A percentile compares a stretch with the other conserved stretches of the same genome.
phyloP scores from a whole-genome alignment of 2,888 invertebrate species.

The Pogonocherus hispidulus region DNA sequence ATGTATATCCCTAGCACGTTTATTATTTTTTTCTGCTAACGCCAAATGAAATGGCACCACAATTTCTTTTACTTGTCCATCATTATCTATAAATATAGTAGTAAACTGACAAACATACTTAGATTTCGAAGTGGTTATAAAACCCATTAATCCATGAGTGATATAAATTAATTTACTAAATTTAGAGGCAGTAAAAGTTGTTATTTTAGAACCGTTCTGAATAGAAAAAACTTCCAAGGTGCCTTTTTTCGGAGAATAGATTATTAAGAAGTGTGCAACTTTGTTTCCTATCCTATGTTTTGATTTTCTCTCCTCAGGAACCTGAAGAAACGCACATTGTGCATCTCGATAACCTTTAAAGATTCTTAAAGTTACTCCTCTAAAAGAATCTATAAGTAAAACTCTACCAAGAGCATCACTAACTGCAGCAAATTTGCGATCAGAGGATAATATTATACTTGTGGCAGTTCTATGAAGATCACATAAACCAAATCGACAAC shows the following conservation, averaged over 20 bases:
- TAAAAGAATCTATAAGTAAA: conserved; percentile 84
- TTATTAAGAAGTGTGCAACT: conserved; percentile 86
- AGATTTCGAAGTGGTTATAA: conserved; percentile 72
- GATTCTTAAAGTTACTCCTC: conserved; percentile 85
- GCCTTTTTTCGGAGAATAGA: conserved; percentile 94
- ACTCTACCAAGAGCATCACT: conserved; percentile 92
- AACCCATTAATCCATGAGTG: conserved; percentile 85
- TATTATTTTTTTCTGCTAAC: conserved; percentile 88
- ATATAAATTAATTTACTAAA: conserved; percentile 85
- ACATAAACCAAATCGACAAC: conserved; percentile 84
- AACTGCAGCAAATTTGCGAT: conserved; percentile 83
- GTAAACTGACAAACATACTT: conserved; percentile 75
- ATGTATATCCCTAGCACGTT: conserved; percentile 89
- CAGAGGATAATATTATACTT: conserved; percentile 83
- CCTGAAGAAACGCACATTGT: conserved; percentile 93
- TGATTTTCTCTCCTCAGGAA: conserved; percentile 74
- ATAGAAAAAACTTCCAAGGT: conserved; percentile 94
- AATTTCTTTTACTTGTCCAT: conserved; percentile 86
- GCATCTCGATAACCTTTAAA: conserved; percentile 98
- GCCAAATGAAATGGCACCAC: conserved; percentile 93
- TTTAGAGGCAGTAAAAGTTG: conserved; percentile 91
- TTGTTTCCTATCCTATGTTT: conserved; percentile 63
- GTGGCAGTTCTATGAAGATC: conserved; percentile 85
- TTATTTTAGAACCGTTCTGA: conserved; percentile 90
- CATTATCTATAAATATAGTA: conserved; percentile 86